A percentile compares a stretch with the other conserved stretches of the same genome.
These are phyloP conservation scores for Vollenhovia emeryi DNA, from an alignment of 1,140 invertebrate genomes.

Conservation along the genomic window DNA sequence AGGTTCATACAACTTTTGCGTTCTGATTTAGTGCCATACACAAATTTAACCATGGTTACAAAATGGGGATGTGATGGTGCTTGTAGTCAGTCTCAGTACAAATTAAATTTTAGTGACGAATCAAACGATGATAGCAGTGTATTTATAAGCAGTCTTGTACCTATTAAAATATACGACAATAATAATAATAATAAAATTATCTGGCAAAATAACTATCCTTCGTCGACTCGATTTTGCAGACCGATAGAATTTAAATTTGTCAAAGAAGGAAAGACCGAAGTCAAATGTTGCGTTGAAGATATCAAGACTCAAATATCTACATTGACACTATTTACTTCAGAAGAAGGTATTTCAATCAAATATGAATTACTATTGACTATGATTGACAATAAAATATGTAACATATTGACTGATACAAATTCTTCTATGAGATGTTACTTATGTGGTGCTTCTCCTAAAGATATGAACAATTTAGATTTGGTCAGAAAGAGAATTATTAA, in stretches of 20 bases:
- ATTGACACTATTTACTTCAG: neutral
- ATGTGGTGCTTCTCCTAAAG: constrained; percentile 28
- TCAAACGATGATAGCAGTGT: constrained; percentile 51
- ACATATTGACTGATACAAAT: constrained; percentile 76
- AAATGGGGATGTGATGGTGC: constrained; percentile 79
- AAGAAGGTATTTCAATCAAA: neutral
- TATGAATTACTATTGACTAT: constrained; percentile 76
- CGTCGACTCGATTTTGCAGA: constrained; percentile 77
- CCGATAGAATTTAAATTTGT: constrained; percentile 77
- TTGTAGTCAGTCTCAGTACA: constrained; percentile 71
- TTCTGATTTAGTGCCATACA: neutral
- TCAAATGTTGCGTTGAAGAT: constrained; percentile 67
- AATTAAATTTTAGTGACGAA: constrained; percentile 73
- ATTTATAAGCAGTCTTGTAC: constrained; percentile 60
- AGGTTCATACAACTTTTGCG: constrained; percentile 1
- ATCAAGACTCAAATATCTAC: constrained; percentile 35
- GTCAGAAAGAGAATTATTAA: neutral
- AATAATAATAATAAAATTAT: neutral
- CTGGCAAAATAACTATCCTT: constrained; percentile 78
- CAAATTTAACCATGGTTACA: constrained; percentile 55
- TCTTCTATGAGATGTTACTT: constrained; percentile 62
- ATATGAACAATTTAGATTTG: constrained; percentile 34
- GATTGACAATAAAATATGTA: constrained; percentile 84
- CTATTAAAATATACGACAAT: constrained; percentile 56
- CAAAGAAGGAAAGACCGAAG: constrained; percentile 76